Base-by-base conservation (phyloP, 2,888 invertebrate genomes). In the Lampropteryx suffumata region DNA sequence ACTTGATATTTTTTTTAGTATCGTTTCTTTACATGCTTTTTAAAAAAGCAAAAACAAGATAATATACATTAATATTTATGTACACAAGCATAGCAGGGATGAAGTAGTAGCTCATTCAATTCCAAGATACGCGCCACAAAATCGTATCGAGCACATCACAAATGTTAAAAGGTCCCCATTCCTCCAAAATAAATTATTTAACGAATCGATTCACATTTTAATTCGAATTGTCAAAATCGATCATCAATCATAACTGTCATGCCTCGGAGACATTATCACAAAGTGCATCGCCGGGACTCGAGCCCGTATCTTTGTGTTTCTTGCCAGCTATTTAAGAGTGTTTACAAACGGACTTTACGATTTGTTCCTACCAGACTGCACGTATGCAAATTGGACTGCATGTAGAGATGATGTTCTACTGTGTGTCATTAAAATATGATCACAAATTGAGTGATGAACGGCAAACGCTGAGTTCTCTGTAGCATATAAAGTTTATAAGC, bases 241-340 rank as follows among this genome's bases (percentile, higher is more conserved):
- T 65, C 85, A 82, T 88, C 85, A 83, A 87, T 89, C 88, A 87
- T 87, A 87, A 61, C 64, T 67, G 58, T 69, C 76, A 68, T 75
- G 73, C 74, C 66, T 68, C 44, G 53, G 55, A 55, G 80, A 82
- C 82, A 71, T 71, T 83, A 86, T 86, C 86, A 65, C 71, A 68
- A 65, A 74, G 71, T 71, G 67, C 66, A 81, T 83, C 83, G 65
- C 66, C 69, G 72, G 57, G 64, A 62, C 58, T 62, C 68, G 61
- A 66, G 65, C 61, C 65, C 62, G 64, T 64, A 66, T 50, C 55
- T 50, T 44, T 36, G 41, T 47, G 63, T 73, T 76, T 76, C 74
- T 76, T 74, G 74, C 65, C 52, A 51, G 63, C 47, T 46, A 13
- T 40, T 48, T 27, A 27, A 40, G 13, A 27, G 34, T 17, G 27